A percentile compares a stretch with the other conserved stretches of the same genome.
Evolutionary conservation across 2,888 invertebrate species (phyloP).

Genomic region (Nineta flava): DNA sequence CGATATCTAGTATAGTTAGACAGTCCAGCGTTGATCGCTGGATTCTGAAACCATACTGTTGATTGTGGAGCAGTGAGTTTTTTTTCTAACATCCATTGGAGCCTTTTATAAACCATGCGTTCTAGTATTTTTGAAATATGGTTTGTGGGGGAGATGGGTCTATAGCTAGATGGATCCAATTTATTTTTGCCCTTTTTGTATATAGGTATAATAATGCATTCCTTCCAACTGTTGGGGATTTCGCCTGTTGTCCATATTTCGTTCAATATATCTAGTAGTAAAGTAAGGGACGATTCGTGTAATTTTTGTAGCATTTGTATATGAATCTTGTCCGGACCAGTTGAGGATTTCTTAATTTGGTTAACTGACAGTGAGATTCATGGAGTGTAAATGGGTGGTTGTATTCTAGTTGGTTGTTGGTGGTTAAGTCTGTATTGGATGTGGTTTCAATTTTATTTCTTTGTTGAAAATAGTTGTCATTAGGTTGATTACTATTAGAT

Average conservation of each 20-base stretch:
- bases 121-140: constrained; percentile 6
- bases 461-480: background rate
- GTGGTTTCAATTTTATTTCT: background rate
- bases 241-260: constrained; percentile 4
- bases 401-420: background rate
- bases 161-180: constrained; percentile 1
- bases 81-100: constrained; percentile 10
- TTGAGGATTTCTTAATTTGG: constrained; percentile 1
- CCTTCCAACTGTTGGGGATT: constrained; percentile 5
- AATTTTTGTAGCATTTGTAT: constrained; percentile 5
- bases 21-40: constrained; percentile 11
- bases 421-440: background rate
- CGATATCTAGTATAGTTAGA: constrained; percentile 9
- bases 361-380: constrained; percentile 1
- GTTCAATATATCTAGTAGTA: constrained; percentile 5
- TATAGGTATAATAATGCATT: constrained; percentile 6
- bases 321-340: constrained; percentile 4
- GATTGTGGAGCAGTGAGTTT: constrained; percentile 8
- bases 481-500: background rate
- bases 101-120: constrained; percentile 6
- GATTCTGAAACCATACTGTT: constrained; percentile 11
- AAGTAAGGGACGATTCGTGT: background rate
- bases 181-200: background rate
- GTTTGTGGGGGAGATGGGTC: constrained; percentile 8
- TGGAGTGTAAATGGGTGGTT: constrained; percentile 2